Percentiles rank a stretch among this genome's conserved stretches.
phyloP scores from a whole-genome alignment of 2,113 vertebrate species.

The Sapajus apella region DNA sequence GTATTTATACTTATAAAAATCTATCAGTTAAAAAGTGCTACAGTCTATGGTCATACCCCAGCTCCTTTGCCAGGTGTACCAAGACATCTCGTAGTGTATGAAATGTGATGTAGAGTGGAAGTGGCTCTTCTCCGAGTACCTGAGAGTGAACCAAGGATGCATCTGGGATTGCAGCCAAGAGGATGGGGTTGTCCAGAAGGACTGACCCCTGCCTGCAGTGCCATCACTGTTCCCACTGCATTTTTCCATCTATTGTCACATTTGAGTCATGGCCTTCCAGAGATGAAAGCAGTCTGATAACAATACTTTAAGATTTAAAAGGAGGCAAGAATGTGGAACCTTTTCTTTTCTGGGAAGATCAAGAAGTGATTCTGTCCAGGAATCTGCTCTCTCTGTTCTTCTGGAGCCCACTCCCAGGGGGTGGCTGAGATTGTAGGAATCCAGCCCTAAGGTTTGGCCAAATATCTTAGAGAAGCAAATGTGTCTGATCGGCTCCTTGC shows the following conservation, averaged over 20 bases:
- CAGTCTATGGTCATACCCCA: not conserved
- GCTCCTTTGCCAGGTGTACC: not conserved
- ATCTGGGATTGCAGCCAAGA: not conserved
- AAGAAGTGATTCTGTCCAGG: not conserved
- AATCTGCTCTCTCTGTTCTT: not conserved
- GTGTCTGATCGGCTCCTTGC: not conserved
- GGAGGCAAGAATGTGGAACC: not conserved
- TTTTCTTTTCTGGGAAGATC: conserved; percentile 36
- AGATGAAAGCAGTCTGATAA: not conserved
- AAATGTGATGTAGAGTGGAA: not conserved
- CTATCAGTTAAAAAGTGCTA: not conserved
- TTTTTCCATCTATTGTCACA: not conserved
- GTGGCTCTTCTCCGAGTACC: not conserved
- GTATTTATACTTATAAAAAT: not conserved
- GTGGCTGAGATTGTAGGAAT: conserved; percentile 64
- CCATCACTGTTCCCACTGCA: not conserved
- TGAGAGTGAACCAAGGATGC: not conserved
- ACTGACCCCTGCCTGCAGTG: not conserved
- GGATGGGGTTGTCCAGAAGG: not conserved
- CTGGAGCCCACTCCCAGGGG: not conserved
- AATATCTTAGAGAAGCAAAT: conserved; percentile 36
- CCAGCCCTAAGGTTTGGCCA: conserved; percentile 3
- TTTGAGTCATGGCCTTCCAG: not conserved
- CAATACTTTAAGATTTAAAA: not conserved
- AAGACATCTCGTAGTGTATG: not conserved